phyloP scores from a whole-genome alignment of 2,113 vertebrate species.

The Smithornis capensis region DNA sequence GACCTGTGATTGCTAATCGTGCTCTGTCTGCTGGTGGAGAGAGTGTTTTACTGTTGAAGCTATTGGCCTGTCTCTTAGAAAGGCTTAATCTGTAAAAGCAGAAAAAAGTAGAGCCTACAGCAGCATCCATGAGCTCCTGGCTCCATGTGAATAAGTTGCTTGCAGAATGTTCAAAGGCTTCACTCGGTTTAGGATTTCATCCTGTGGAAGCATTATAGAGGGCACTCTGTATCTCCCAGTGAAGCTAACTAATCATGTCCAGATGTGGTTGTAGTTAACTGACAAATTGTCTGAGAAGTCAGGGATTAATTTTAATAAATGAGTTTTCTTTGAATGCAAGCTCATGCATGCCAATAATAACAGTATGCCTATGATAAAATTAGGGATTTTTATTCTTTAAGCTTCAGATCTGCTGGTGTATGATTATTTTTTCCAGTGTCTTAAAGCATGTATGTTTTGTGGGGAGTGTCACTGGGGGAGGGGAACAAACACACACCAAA shows the following conservation, averaged over 20 bases:
- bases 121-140: background rate
- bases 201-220: background rate
- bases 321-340: conserved; percentile 2
- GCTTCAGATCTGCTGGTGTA: background rate
- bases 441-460: background rate
- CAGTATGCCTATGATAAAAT: background rate
- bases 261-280: background rate
- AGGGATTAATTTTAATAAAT: conserved; percentile 39
- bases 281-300: conserved; percentile 3
- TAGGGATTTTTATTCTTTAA: background rate
- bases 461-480: background rate
- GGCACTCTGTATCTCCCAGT: background rate
- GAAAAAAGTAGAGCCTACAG: background rate
- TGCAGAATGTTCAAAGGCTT: background rate
- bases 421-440: background rate
- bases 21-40: background rate
- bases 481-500: background rate
- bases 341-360: background rate
- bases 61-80: background rate
- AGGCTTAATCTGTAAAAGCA: background rate
- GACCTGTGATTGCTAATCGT: background rate
- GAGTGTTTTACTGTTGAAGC: accelerated
- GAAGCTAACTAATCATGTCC: background rate
- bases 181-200: background rate
- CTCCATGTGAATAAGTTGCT: background rate